Conservation (phyloP, 2,797 vertebrate genomes). For the Atherinosoma microstoma region DNA sequence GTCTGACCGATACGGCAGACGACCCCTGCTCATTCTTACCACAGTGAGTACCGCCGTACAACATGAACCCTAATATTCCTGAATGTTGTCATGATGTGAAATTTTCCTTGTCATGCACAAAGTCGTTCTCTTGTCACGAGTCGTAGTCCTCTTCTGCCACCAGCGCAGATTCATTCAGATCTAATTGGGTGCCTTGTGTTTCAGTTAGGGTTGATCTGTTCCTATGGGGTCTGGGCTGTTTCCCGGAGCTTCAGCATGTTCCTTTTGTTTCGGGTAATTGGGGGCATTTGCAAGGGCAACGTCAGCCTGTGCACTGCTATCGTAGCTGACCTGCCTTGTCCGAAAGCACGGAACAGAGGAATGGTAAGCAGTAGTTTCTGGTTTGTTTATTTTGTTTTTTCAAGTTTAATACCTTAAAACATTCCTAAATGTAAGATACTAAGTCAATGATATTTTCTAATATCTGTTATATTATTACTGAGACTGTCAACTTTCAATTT, state of each 20-base stretch:
- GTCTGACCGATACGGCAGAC: conserved; percentile 90
- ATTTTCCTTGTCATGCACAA: neutral
- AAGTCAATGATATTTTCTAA: too few relatives aligned
- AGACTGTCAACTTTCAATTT: neutral
- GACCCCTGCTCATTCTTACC: conserved; percentile 88
- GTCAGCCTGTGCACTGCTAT: conserved; percentile 95
- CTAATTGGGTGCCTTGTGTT: conserved; percentile 46
- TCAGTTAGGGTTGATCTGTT: conserved; percentile 90
- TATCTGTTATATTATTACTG: neutral
- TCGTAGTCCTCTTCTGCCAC: neutral
- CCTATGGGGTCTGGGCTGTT: conserved; percentile 93
- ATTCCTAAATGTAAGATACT: neutral
- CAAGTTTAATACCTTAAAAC: neutral
- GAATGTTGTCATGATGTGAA: neutral
- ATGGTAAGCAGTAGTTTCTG: conserved; percentile 86
- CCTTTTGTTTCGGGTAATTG: conserved; percentile 92
- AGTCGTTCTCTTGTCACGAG: neutral
- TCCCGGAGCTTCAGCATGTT: conserved; percentile 93
- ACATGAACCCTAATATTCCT: too few relatives aligned
- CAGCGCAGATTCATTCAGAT: conserved; percentile 5
- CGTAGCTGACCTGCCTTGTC: conserved; percentile 90
- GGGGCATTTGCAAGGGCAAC: conserved; percentile 95
- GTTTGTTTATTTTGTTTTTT: neutral
- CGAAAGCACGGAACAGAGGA: conserved; percentile 90
- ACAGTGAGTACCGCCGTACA: conserved; percentile 79